Evolutionary conservation across 1,140 invertebrate genomes (phyloP), one percentile per base, ranked within the genome.

Genomic region (Halyomorpha halys): DNA sequence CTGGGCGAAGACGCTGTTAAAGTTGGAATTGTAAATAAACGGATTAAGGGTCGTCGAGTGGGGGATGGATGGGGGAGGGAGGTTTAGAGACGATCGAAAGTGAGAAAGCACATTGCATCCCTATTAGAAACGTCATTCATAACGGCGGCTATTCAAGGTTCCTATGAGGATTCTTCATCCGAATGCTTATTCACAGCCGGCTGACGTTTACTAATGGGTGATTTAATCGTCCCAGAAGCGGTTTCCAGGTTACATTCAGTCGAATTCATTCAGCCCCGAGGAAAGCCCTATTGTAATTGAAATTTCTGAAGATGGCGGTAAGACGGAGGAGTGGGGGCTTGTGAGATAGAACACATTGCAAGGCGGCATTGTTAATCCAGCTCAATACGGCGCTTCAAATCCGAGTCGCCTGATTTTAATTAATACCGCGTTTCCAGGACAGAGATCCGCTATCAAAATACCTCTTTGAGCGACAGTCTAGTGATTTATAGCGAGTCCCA

Each of bases 241-340:
- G 23, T 45, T 47, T 51, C 23, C 44, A 45, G 59, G 59, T 34
- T 60, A 60, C 34, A 60, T 34, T 60, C 59, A 60, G 34, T 21
- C 19, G 62, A 53, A 63, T 63, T 45, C 62, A 63, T 63, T 63
- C 62, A 63, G 62, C 45, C 49, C 34, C 39, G 44, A 49, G 44
- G 49, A 63, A 63, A 63, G 62, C 62, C 34, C 44, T 63, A 63
- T 63, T 63, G 62, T 63, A 63, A 63, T 63, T 63, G 62, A 63
- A 63, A 63, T 63, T 63, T 53, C 19, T 63, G 62, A 63, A 63
- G 62, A 49, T 51, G 60, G 18, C 30, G 23, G 51, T 18, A 53
- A 53, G 51, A 21, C 51, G 51, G 53, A 21, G n/a, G 16, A 21
- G n/a, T 15, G 14, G 53, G 23, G 18, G 25, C 16, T 27, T 16